These are phyloP conservation scores for Caenorhabditis drosophilae DNA, from an alignment of 2,888 invertebrate genomes.

Conservation along the genomic window DNA sequence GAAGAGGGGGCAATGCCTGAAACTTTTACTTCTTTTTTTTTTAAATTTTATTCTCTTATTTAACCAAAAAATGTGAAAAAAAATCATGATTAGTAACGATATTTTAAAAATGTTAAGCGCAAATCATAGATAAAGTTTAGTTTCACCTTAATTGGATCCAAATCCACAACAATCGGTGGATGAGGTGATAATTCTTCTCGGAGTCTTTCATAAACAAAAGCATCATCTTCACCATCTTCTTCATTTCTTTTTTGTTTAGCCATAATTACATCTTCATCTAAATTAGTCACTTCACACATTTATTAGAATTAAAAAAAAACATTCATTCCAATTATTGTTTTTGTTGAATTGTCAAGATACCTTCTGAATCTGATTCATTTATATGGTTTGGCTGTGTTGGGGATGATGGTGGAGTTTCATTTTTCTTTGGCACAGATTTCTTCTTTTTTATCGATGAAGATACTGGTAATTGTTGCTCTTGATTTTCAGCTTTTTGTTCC, in stretches of 20 bases:
- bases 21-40: slow-evolving; percentile 2
- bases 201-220: slow-evolving; percentile 61
- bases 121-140: too few relatives aligned
- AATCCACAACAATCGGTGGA: slow-evolving; percentile 46
- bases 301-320: slow-evolving; percentile 1
- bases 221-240: slow-evolving; percentile 33
- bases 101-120: too few relatives aligned
- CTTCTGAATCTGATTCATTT: slow-evolving; percentile 33
- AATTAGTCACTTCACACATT: slow-evolving; percentile 10
- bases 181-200: slow-evolving; percentile 59
- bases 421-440: neutral
- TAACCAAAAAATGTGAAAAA: too few relatives aligned
- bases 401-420: slow-evolving; percentile 34
- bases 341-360: too few relatives aligned
- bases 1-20: slow-evolving; percentile 35
- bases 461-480: too few relatives aligned
- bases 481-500: neutral
- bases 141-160: slow-evolving; percentile 32
- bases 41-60: too few relatives aligned
- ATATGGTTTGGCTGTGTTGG: slow-evolving; percentile 26
- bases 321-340: too few relatives aligned
- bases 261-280: slow-evolving; percentile 39
- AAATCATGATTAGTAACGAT: too few relatives aligned
- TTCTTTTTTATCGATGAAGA: neutral
- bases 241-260: slow-evolving; percentile 35